Base-by-base conservation (phyloP, 1,140 invertebrate genomes). In the Dendroctonus ponderosae region DNA sequence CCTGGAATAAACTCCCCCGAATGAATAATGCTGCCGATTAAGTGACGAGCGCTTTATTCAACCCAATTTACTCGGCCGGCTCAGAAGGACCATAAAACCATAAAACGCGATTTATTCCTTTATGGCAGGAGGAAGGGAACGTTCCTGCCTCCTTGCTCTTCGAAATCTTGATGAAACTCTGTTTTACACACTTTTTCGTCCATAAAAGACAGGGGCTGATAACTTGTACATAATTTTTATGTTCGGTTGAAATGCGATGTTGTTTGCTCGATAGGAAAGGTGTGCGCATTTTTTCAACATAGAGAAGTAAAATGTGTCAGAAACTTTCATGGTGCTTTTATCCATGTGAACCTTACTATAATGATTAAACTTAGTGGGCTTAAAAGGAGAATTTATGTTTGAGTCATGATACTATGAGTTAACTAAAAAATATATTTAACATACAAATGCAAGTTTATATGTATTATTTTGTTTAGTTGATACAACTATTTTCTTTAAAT, bases 71-170 rank as follows among this genome's bases (percentile, higher is more conserved):
- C 67, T 70, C 67, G 59, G 60, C 68, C 69, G 67, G 71, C 57
- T 61, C 65, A 65, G 68, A 67, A 72, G 75, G 72, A 74, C 74
- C 71, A 73, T 77, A 77, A 77, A 77, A 73, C 76, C 74, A 77
- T 77, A 77, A 77, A 77, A 76, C 71, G 72, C 73, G 75, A 76
- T 77, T 77, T 77, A 77, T 77, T 72, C 71, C 73, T 77, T 77
- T 77, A 77, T 76, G 74, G 75, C 76, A 72, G 74, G 54, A 57
- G 39, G 38, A 52, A 49, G 41, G 44, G 59, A 49, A 38, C 12
- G 51, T 41, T 51, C 48, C 39, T 51, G 37, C 14, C 59, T 41
- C 51, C 26, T 14, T 39, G 37, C 59, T 38, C 6, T 39, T 37
- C 26, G 59, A 62, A 62, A 51, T 48, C 62, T 57, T 65, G 62